A percentile compares a stretch with the other conserved stretches of the same genome.
phyloP scores from a whole-genome alignment of 1,140 invertebrate species.

The Leptinotarsa undecemlineata region DNA sequence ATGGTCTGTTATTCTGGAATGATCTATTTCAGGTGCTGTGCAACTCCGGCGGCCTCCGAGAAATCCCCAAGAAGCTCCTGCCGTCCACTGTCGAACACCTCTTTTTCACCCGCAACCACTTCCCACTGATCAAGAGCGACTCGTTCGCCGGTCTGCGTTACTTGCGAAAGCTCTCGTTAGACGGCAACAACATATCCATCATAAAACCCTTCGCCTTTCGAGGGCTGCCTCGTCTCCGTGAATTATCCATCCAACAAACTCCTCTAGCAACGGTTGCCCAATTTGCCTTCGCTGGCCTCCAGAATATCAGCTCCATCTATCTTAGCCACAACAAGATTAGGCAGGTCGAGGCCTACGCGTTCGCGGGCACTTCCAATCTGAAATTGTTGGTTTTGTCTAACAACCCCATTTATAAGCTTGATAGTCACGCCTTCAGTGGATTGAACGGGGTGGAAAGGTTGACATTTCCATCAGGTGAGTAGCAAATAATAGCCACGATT shows the following conservation, averaged over 20 bases:
- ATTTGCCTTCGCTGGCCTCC: slow-evolving; percentile 80
- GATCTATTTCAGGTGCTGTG: slow-evolving; percentile 72
- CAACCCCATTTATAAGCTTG: slow-evolving; percentile 75
- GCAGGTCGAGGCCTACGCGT: slow-evolving; percentile 77
- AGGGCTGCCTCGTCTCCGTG: slow-evolving; percentile 71
- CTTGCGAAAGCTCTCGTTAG: slow-evolving; percentile 73
- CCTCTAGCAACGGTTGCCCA: slow-evolving; percentile 73
- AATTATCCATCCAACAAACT: slow-evolving; percentile 81
- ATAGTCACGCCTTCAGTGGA: slow-evolving; percentile 77
- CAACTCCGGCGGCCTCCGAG: slow-evolving; percentile 77
- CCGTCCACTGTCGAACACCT: slow-evolving; percentile 77
- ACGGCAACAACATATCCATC: slow-evolving; percentile 77
- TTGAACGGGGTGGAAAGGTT: slow-evolving; percentile 76
- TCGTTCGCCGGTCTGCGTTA: slow-evolving; percentile 74
- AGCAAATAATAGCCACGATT: not conserved
- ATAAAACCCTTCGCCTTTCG: slow-evolving; percentile 83
- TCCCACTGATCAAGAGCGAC: slow-evolving; percentile 75
- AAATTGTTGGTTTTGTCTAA: slow-evolving; percentile 73
- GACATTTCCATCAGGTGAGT: slow-evolving; percentile 68
- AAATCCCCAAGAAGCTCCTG: slow-evolving; percentile 73
- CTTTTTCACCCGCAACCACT: slow-evolving; percentile 79
- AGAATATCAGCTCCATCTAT: slow-evolving; percentile 76
- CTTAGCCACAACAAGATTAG: slow-evolving; percentile 78
- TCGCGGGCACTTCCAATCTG: slow-evolving; percentile 81
- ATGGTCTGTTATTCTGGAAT: no score